Evolutionary conservation across 2,113 vertebrate species (phyloP).

Genomic region (Cebus imitator): DNA sequence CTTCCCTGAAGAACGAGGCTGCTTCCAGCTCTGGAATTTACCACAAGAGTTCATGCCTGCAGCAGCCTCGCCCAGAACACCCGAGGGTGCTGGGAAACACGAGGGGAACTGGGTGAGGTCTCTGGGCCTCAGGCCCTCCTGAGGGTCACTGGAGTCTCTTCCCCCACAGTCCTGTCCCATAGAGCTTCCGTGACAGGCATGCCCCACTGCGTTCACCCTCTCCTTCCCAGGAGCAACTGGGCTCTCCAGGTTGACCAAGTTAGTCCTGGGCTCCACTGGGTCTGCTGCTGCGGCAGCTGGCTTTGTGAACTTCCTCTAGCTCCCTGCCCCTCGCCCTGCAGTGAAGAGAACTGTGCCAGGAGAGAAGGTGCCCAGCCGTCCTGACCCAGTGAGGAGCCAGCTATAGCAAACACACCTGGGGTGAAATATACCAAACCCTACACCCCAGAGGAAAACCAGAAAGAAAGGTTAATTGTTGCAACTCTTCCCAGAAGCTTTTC

Average conservation of each 20-base stretch:
- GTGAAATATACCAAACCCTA: not conserved
- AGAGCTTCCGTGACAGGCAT: not conserved
- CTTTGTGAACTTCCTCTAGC: not conserved
- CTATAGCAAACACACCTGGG: not conserved
- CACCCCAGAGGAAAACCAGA: not conserved
- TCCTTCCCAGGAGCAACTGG: not conserved
- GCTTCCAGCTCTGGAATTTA: not conserved
- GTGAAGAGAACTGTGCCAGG: not conserved
- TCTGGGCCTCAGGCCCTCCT: not conserved
- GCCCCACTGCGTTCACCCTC: not conserved
- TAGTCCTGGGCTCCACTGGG: fast-evolving
- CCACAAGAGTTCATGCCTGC: not conserved
- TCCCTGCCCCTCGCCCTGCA: fast-evolving
- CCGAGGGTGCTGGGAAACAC: not conserved
- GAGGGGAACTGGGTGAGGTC: no score
- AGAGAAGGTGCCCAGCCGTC: not conserved
- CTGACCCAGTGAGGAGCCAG: not conserved
- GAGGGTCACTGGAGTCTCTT: not conserved
- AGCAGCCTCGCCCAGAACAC: not conserved
- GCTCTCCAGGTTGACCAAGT: fast-evolving
- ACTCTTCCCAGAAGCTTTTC: fast-evolving
- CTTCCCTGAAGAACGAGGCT: not conserved
- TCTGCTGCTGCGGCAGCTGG: fast-evolving
- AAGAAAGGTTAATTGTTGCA: not conserved
- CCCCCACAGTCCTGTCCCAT: not conserved